Base-by-base conservation (phyloP, 37 sponge, comb jelly and placozoan genomes). In the Haliclona indistincta region DNA sequence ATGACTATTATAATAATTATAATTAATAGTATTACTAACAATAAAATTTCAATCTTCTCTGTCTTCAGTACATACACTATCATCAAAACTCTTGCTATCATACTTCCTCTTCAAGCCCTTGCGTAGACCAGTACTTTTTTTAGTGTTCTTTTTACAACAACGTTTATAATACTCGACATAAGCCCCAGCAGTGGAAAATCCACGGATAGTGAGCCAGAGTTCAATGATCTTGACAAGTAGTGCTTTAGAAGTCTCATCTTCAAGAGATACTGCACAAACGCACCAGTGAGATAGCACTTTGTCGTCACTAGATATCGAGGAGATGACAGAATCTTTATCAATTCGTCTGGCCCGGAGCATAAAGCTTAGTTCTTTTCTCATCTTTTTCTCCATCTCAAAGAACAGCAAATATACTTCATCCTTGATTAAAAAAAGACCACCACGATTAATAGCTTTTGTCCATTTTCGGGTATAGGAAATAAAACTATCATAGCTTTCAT, bases 261-360 rank as follows among this genome's bases (percentile, higher is more conserved):
- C 75, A 38, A 82, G 41, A 54, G 17, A 53, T 32, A 42, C 56
- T 56, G 75, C 73, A 3, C 73, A 2, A 15, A 82, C 13, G 49
- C 75, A 67, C 83, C 83, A 82, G 32, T 74, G 38, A 63, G 74
- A 82, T 32, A 74, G 83, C n/a, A 82, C 83, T 43, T 73, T 68
- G 22, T 55, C 63, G 56, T 82, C 72, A 23, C 39, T 62, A 19
- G 38, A 25, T 65, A 71, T 72, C n/a, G 36, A 42, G 15, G 63
- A 54, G 8, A 44, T 64, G 6, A 81, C 42, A 32, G 2, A 19
- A 8, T 63, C 2, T 42, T 64, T 63, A 23, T 64, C 63, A 36
- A 37, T 28, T n/a, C n/a, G n/a, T n/a, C n/a, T n/a, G n/a, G n/a
- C n/a, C n/a, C n/a, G n/a, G n/a, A n/a, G n/a, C n/a, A n/a, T n/a